Base-by-base conservation (phyloP, 1,140 invertebrate genomes). In the Eumeta japonica region DNA sequence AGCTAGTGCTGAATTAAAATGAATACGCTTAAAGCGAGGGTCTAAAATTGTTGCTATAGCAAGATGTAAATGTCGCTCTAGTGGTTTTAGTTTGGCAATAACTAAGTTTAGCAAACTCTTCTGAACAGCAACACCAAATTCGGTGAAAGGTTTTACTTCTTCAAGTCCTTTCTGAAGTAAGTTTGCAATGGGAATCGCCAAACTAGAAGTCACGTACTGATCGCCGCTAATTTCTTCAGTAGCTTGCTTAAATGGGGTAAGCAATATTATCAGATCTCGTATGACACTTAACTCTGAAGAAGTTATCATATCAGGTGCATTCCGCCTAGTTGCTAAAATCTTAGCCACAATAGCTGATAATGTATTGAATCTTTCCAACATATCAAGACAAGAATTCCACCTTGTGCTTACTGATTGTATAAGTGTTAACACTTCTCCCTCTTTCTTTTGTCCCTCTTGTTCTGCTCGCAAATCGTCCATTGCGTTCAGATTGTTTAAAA, bases 11-110 rank as follows among this genome's bases (percentile, higher is more conserved):
- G 46, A 47, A 24, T 17, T 53, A 44, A 63, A 59, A 31, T 62
- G 49, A 28, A 58, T 48, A 37, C 50, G 49, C 48, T 64, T 64
- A 31, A 62, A 67, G 20, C 59, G 48, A 43, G 63, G 56, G 36
- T 67, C 63, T 35, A 64, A 52, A 48, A 67, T 53, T 15, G 54
- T 64, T 15, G 57, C 55, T 37, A 45, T 42, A 29, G 52, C 35
- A 27, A 58, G 44, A 45, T 48, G 30, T 39, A 35, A 27, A 48
- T 50, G 13, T 45, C 28, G 30, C 37, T 63, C 56, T 40, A 57
- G 30, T 24, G 54, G 49, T 18, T 14, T 37, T 32, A 56, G 48
- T 53, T 48, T 43, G 14, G 30, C 40, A 40, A 28, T 41, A 45
- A 53, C 41, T 39, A 16, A 17, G 3, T 55, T 45, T 13, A 55